These are phyloP conservation scores for Mormyrus proboscirostris DNA, from an alignment of 2,797 vertebrate species.

Conservation along the genomic window DNA sequence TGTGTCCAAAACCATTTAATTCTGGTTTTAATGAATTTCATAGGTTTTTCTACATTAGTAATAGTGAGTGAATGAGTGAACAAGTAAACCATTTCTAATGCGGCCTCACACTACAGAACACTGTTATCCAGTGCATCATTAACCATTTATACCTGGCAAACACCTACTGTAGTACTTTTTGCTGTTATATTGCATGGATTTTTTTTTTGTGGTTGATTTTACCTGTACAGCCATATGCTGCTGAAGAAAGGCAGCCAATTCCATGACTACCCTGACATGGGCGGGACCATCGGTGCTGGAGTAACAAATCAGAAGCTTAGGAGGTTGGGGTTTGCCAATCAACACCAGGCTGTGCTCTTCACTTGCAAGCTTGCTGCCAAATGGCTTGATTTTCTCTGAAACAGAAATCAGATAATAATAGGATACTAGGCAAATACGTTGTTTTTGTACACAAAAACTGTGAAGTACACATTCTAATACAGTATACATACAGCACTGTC, in stretches of 20 bases:
- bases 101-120: neutral
- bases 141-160: neutral
- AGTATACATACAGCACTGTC: neutral
- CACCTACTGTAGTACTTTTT: neutral
- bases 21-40: neutral
- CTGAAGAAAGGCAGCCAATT: constrained; percentile 63
- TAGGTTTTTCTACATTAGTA: neutral
- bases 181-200: neutral
- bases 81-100: neutral
- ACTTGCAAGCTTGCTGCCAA: constrained; percentile 35
- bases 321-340: constrained; percentile 39
- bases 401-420: neutral
- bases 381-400: constrained; percentile 45
- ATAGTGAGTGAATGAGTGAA: neutral
- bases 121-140: neutral
- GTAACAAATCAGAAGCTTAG: constrained; percentile 67
- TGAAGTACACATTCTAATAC: neutral
- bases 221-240: constrained; percentile 68
- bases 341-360: constrained; percentile 31
- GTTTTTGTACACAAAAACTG: neutral
- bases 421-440: neutral
- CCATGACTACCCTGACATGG: constrained; percentile 59
- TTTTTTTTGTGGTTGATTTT: constrained; percentile 1
- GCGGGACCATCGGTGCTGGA: constrained; percentile 56
- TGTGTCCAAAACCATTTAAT: neutral